Base-by-base conservation (phyloP, 2,797 vertebrate genomes). In the Pangasius sanitwongsei region DNA sequence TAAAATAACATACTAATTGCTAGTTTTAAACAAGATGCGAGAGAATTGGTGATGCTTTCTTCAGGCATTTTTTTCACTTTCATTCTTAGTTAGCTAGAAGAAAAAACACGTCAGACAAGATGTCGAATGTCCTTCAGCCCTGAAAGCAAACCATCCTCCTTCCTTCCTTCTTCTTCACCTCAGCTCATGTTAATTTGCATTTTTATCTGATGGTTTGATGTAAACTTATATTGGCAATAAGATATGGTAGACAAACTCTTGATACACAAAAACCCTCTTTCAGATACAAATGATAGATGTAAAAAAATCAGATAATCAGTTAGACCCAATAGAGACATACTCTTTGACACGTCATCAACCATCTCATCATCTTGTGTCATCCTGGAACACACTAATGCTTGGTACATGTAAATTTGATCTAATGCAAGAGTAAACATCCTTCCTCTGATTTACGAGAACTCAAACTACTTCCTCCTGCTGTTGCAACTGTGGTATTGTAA, bases 381-480 rank as follows among this genome's bases (percentile, higher is more conserved):
- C 23, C 34, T 57, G 11, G 34, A 65, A 85, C 34, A 44, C 44
- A 87, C 18, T 57, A 11, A 28, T 61, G 77, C 9, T 8, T 87
- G 67, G 6, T 31, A 69, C 78, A 88, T 77, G n/a, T 57, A 70
- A 57, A 87, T 18, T 12, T 9, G 15, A 31, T 63, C 7, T 88
- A 41, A 80, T 74, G 65, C 81, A 89, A 67, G 63, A 91, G 78
- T 67, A 88, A 69, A 69, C n/a, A 12, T 74, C 18, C 55, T 78
- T 88, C 50, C 48, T 37, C 50, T 81, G 31, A 31, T 87, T 74
- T 88, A 59, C 9, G 31, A 86, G 28, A 83, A 82, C 34, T 87
- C 67, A 82, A 87, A 31, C 37, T 44, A 61, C 61, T 87, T 90
- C 90, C 83, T 86, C 44, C 70, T 63, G 34, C 16, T 69, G 31